Percentiles rank a stretch among this genome's conserved stretches.
Conservation (phyloP, 2,797 vertebrate genomes). For the Esox masquinongy region DNA sequence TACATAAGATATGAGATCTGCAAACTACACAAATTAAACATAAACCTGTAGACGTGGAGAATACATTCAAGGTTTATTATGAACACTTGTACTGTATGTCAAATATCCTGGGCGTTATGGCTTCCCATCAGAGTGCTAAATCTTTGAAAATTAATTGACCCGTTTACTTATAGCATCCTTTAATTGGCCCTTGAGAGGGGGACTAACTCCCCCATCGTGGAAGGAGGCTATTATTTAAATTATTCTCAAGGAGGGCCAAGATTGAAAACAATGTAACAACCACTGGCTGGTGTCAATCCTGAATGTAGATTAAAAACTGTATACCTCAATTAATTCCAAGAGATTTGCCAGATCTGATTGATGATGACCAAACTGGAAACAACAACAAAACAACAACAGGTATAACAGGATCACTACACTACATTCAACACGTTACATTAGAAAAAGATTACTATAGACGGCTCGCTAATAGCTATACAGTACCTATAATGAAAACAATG, state of each 20-base stretch:
- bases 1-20: conserved; percentile 22
- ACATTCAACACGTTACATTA: too few species aligned
- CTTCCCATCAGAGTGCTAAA: conserved; percentile 10
- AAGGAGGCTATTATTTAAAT: conserved; percentile 19
- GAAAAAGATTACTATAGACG: too few species aligned
- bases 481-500: too few species aligned
- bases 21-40: not conserved
- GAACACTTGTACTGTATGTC: conserved; percentile 10
- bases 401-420: too few species aligned
- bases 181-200: conserved; percentile 4
- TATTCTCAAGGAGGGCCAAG: conserved; percentile 12
- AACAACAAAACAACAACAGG: too few species aligned
- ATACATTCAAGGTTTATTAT: conserved; percentile 22
- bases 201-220: conserved; percentile 11
- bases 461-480: too few species aligned
- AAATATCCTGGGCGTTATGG: conserved; percentile 6
- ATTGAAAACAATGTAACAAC: not conserved
- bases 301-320: conserved; percentile 22
- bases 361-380: conserved; percentile 23
- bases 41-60: conserved; percentile 8
- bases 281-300: conserved; percentile 11
- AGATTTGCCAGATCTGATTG: conserved; percentile 8
- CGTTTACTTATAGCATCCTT: conserved; percentile 14
- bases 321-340: conserved; percentile 1
- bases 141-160: conserved; percentile 7